phyloP scores from a whole-genome alignment of 2,888 invertebrate species.

The Maniola hyperantus region DNA sequence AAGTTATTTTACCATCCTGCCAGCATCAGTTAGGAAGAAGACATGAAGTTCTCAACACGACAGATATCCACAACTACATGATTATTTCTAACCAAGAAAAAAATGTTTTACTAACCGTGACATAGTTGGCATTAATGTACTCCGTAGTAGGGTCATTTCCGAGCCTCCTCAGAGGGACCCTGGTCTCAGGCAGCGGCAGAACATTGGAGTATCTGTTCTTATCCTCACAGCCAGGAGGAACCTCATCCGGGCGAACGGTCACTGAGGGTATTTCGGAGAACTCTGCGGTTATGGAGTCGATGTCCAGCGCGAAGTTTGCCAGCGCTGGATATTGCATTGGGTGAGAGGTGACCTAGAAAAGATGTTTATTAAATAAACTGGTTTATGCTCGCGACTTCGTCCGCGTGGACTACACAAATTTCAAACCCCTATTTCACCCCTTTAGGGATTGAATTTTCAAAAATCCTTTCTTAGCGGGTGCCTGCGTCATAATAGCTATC shows the following conservation, averaged over 20 bases:
- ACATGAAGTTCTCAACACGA: background rate
- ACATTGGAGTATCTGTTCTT: conserved; percentile 97
- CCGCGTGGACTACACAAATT: no score
- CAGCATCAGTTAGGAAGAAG: no score
- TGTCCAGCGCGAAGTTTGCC: conserved; percentile 87
- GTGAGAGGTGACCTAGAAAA: conserved; percentile 84
- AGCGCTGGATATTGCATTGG: conserved; percentile 90
- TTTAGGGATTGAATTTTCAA: no score
- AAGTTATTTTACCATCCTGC: no score
- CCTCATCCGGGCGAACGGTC: conserved; percentile 89
- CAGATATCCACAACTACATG: no score
- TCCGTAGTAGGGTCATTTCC: conserved; percentile 90
- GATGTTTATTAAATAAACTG: no score
- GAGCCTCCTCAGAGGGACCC: conserved; percentile 88
- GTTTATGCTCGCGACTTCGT: no score
- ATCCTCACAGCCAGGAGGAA: conserved; percentile 93
- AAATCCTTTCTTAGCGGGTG: no score
- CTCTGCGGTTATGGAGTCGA: conserved; percentile 89
- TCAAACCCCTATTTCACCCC: no score
- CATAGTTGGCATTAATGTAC: conserved; percentile 97
- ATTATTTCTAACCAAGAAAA: background rate
- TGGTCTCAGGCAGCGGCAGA: conserved; percentile 95
- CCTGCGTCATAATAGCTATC: no score
- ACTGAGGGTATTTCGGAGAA: conserved; percentile 92
- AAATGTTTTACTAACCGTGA: conserved; percentile 85